A percentile compares a stretch with the other conserved stretches of the same genome.
phyloP scores from a whole-genome alignment of 2,797 vertebrate species.

The Notolepis coatsorum region DNA sequence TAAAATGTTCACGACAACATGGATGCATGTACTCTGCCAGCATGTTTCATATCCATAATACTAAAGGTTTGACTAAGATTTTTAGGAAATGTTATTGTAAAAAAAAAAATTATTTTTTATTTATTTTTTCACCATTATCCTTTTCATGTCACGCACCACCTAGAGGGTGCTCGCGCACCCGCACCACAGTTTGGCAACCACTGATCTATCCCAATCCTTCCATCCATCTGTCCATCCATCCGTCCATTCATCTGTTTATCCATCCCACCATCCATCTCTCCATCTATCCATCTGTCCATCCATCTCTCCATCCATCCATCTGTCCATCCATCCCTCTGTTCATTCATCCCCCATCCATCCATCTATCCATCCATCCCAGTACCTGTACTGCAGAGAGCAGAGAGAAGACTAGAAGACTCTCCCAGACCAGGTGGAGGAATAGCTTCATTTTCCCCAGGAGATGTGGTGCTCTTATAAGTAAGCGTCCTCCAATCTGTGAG shows the following conservation, averaged over 20 bases:
- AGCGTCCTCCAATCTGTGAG: conserved; percentile 49
- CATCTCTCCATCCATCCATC: not conserved
- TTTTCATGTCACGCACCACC: too few species aligned
- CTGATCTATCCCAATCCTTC: too few species aligned
- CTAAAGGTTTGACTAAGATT: too few species aligned
- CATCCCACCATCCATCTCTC: too few species aligned
- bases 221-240: not conserved
- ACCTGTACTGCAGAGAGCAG: conserved; percentile 76
- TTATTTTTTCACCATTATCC: too few species aligned
- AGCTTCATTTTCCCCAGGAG: conserved; percentile 54
- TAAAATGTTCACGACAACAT: too few species aligned
- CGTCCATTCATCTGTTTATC: not conserved
- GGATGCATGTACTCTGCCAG: too few species aligned
- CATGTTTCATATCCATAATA: too few species aligned
- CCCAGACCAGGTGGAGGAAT: conserved; percentile 57
- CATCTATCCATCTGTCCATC: not conserved
- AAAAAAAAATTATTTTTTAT: too few species aligned
- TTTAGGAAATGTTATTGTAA: too few species aligned
- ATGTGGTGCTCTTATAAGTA: conserved; percentile 30
- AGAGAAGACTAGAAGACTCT: conserved; percentile 66
- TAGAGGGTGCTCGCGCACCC: too few species aligned
- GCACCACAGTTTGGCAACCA: too few species aligned
- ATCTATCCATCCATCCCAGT: conserved; percentile 27
- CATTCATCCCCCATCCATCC: not conserved
- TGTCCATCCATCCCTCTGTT: not conserved